Evolutionary conservation across 2,797 vertebrate species (phyloP).

Genomic region (Ctenopoma kingsleyae): DNA sequence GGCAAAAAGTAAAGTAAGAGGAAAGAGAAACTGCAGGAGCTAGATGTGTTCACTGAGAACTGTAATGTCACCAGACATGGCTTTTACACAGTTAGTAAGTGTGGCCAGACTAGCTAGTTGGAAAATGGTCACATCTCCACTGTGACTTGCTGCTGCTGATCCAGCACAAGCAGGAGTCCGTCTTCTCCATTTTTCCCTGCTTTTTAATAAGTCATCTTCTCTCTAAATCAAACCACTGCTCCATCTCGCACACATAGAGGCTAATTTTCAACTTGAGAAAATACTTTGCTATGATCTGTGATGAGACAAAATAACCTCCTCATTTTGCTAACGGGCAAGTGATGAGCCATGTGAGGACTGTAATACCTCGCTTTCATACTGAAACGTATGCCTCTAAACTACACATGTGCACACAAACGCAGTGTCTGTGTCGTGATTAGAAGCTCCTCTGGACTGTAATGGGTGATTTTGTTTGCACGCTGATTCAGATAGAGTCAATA

Average conservation of each 20-base stretch:
- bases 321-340: conserved; percentile 38
- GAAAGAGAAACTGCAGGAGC: conserved; percentile 4
- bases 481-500: not conserved
- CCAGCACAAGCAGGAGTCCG: not conserved
- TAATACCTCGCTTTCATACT: conserved; percentile 4
- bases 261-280: conserved; percentile 52
- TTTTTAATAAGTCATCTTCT: conserved; percentile 37
- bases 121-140: conserved; percentile 10
- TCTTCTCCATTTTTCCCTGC: conserved; percentile 39
- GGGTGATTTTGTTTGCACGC: not conserved
- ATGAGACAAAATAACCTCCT: conserved; percentile 34
- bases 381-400: not conserved
- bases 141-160: conserved; percentile 14
- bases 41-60: conserved; percentile 1
- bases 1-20: not conserved
- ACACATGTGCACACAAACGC: not conserved
- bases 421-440: not conserved
- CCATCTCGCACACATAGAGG: conserved; percentile 9
- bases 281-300: conserved; percentile 20
- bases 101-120: conserved; percentile 11
- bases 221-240: conserved; percentile 44
- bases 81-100: not conserved
- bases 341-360: conserved; percentile 42
- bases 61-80: conserved; percentile 13
- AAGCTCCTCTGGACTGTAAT: not conserved